Percentiles rank a stretch among this genome's conserved stretches.
These are phyloP conservation scores for Smittia sp. DNA, from an alignment of 2,888 invertebrate genomes.

Conservation along the genomic window DNA sequence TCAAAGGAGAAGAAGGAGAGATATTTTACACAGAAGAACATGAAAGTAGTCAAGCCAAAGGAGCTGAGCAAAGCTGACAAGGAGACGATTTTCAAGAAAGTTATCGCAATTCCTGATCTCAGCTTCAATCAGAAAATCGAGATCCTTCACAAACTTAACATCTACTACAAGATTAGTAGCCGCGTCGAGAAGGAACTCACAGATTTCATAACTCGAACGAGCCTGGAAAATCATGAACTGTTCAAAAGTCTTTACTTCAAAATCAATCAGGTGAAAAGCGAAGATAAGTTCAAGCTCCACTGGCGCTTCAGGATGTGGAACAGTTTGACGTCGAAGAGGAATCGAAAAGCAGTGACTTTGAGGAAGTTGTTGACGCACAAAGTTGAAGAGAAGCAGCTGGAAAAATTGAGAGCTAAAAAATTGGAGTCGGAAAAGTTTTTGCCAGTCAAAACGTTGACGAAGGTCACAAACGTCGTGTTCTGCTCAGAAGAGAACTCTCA, in stretches of 20 bases:
- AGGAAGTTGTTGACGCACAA: slow-evolving; percentile 23
- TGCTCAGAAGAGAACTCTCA: slow-evolving; percentile 51
- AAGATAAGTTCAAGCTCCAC: slow-evolving; percentile 23
- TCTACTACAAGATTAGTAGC: slow-evolving; percentile 30
- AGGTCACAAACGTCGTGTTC: slow-evolving; percentile 50
- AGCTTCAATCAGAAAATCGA: slow-evolving; percentile 41
- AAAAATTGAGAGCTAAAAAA: neutral
- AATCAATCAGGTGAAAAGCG: neutral
- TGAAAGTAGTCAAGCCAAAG: slow-evolving; percentile 16
- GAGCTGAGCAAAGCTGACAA: slow-evolving; percentile 40
- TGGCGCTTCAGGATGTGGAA: slow-evolving; percentile 22
- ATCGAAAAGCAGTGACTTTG: slow-evolving; percentile 22
- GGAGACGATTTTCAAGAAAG: slow-evolving; percentile 36
- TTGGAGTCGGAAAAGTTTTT: slow-evolving; percentile 41
- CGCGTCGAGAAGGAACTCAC: slow-evolving; percentile 20
- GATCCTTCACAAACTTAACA: slow-evolving; percentile 41
- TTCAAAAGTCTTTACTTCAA: neutral
- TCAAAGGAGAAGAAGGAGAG: slow-evolving; percentile 10
- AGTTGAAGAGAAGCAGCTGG: slow-evolving; percentile 43
- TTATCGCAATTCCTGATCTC: slow-evolving; percentile 22
- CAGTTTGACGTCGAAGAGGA: slow-evolving; percentile 3
- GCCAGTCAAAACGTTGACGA: slow-evolving; percentile 46
- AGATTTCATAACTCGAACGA: slow-evolving; percentile 2
- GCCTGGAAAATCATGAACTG: neutral
- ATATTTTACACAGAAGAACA: slow-evolving; percentile 18